phyloP scores from a whole-genome alignment of 2,888 invertebrate genomes.

The Microctonus aethiopoides region DNA sequence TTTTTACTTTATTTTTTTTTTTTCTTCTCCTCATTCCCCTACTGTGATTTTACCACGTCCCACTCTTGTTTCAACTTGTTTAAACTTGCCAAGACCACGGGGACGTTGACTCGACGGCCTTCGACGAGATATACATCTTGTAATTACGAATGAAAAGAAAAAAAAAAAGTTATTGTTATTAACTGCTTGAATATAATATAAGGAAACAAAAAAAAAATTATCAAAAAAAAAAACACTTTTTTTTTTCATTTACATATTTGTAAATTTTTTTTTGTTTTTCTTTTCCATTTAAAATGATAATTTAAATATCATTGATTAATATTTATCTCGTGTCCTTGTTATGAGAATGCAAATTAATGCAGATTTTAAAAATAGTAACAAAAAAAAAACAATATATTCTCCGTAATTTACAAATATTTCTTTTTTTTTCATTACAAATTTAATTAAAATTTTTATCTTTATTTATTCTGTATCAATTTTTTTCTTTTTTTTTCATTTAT shows the following conservation, averaged over 20 bases:
- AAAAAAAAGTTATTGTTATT: constrained; percentile 32
- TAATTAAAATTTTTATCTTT: too few species aligned
- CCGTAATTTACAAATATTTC: too few species aligned
- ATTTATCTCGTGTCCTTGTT: too few species aligned
- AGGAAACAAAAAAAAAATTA: background rate
- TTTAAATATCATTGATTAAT: too few species aligned
- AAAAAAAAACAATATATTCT: too few species aligned
- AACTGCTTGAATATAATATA: background rate
- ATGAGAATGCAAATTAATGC: too few species aligned
- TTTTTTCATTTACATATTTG: background rate
- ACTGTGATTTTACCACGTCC: constrained; percentile 29
- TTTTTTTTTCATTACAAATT: too few species aligned
- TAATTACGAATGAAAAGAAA: constrained; percentile 42
- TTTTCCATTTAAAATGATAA: too few species aligned
- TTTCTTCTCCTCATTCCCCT: background rate
- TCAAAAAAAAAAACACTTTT: background rate
- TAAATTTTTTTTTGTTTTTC: too few species aligned
- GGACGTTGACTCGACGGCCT: constrained; percentile 61
- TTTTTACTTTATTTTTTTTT: background rate
- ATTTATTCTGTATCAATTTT: too few species aligned
- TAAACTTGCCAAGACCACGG: constrained; percentile 51
- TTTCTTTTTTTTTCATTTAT: too few species aligned
- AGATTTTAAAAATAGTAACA: too few species aligned
- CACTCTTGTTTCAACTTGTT: background rate
- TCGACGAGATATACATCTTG: constrained; percentile 41